Base-by-base conservation (phyloP, 2,888 invertebrate genomes). In the Vannuccia rotundouncinata region DNA sequence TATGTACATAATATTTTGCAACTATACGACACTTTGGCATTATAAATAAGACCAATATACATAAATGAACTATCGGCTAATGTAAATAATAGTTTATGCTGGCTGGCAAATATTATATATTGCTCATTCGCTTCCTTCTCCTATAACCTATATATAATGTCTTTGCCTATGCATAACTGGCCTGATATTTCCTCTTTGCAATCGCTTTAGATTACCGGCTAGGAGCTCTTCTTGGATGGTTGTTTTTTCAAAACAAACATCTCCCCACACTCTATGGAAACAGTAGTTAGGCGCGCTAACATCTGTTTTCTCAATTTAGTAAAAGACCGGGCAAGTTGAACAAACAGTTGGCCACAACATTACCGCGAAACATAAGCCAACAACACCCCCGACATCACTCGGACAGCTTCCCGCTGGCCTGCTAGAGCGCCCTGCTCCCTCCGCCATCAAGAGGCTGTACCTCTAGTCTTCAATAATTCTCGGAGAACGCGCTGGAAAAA, bases 231-330 rank as follows among this genome's bases (percentile, higher is more conserved):
- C 25, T 66, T 22, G 22, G 66, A 66, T 66, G 66, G 66, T 66
- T 66, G 66, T 66, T 66, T 66, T 66, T 66, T 66, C 66, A 66
- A 66, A 66, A 66, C 66, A 66, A 66, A 66, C 66, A 66, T 66
- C 10, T 66, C 66, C 66, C 5, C 66, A 66, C 66, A 66, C 66
- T 27, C 5, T 13, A 66, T 66, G 2, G 66, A 66, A 66, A 66
- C 66, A 66, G 66, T 66, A 66, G 66, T 66, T 66, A 66, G 66
- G 66, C 66, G 66, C 5, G 22, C 22, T 22, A 66, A 66, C 66
- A 66, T 66, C 66, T 66, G 66, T 66, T 66, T 66, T 66, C 66
- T 66, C 66, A 66, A 66, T 66, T 66, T 66, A 66, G 66, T 66
- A 66, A 66, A 22, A 66, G 66, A 66, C 66, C 66, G 66, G 66